Evolutionary conservation across 2,888 invertebrate genomes (phyloP), one percentile per base, ranked within the genome.

Genomic region (Pristionchus fissidentatus): DNA sequence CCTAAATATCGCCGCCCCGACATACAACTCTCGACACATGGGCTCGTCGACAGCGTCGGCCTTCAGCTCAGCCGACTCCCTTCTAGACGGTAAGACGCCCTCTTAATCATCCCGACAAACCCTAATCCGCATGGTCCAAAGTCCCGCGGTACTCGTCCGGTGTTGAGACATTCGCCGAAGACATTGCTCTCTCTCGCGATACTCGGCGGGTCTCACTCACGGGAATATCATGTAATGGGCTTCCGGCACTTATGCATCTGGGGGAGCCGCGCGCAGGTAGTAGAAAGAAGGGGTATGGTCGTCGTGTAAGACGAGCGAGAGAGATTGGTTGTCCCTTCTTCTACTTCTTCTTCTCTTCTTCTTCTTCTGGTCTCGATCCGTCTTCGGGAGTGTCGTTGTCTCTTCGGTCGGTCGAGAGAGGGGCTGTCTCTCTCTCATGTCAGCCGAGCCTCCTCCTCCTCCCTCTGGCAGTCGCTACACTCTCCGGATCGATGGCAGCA

Each of bases 41-140:
- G 49, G 49, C 26, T 77, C 75, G 49, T 49, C 79, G 1, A 52
- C 55, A 1, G 35, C 32, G 57, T 43, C 41, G n/a, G 38, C 57
- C 55, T 79, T 79, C 79, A 38, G 55, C 26, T 79, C 79, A 3
- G 79, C 79, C 79, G 79, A 79, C 79, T 79, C 79, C n/a, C 79
- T 79, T 8, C 57, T 79, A 0, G 79, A 79, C 38, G 79, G 79
- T 79, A 29, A 46, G 60, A 26, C n/a, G 49, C 13, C 19, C 13
- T 49, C 13, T 19, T 26, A n/a, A n/a, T n/a, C n/a, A n/a, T n/a
- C n/a, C n/a, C n/a, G n/a, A n/a, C n/a, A n/a, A n/a, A n/a, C n/a
- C n/a, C n/a, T n/a, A n/a, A n/a, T n/a, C n/a, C n/a, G n/a, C n/a
- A n/a, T n/a, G n/a, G n/a, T n/a, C n/a, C n/a, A n/a, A n/a, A n/a